phyloP scores from a whole-genome alignment of 2,797 vertebrate species.

The Oryzias dopingdopingensis region DNA sequence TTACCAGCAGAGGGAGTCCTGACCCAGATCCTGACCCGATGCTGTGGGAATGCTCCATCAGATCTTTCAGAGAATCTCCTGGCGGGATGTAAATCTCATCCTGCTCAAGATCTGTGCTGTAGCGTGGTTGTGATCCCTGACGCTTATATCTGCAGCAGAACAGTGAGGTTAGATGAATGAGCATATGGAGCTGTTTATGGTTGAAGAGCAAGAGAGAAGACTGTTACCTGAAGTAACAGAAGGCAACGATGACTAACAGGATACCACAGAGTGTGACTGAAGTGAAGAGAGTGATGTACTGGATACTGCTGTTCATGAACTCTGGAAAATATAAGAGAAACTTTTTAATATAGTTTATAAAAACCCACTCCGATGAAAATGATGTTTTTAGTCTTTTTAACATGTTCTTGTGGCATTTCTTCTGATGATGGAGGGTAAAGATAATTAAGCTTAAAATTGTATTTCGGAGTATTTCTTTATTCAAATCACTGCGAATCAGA shows the following conservation, averaged over 20 bases:
- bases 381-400: too few relatives aligned
- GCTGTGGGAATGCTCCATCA: conserved; percentile 93
- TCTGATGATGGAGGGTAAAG: too few relatives aligned
- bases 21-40: conserved; percentile 91
- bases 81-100: conserved; percentile 90
- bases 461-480: too few relatives aligned
- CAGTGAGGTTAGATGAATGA: neutral
- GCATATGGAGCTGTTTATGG: neutral
- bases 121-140: conserved; percentile 83
- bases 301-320: conserved; percentile 83
- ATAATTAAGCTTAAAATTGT: too few relatives aligned
- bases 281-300: conserved; percentile 87
- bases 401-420: too few relatives aligned
- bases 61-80: conserved; percentile 87
- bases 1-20: conserved; percentile 97
- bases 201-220: neutral
- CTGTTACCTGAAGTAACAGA: conserved; percentile 90
- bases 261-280: conserved; percentile 85
- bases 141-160: conserved; percentile 81
- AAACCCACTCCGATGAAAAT: too few relatives aligned
- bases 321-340: conserved; percentile 65
- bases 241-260: conserved; percentile 82
- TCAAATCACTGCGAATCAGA: too few relatives aligned
- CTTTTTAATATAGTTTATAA: too few relatives aligned
- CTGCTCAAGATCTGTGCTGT: conserved; percentile 91